Conservation (phyloP, 2,797 vertebrate species). For the Onychomys torridus region DNA sequence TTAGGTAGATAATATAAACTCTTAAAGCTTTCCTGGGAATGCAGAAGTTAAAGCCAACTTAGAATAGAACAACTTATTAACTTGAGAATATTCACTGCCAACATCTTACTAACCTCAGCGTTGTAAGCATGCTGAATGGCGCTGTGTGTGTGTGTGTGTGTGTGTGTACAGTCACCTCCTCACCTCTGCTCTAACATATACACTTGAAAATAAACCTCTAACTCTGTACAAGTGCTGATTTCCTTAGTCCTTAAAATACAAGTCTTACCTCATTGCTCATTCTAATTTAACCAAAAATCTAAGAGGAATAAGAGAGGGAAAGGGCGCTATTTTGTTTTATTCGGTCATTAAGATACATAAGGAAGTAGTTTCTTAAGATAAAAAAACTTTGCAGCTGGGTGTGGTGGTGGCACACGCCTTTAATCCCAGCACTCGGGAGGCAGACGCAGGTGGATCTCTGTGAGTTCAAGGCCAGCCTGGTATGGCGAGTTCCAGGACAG, state of each 20-base stretch:
- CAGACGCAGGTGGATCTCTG: neutral
- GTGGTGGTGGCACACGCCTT: neutral
- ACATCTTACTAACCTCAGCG: neutral
- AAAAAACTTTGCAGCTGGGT: neutral
- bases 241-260: neutral
- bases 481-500: too few species aligned
- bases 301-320: neutral
- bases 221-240: neutral
- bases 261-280: neutral
- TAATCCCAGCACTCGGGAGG: neutral
- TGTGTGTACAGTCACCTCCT: neutral
- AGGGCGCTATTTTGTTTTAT: neutral
- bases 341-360: neutral
- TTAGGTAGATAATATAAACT: neutral
- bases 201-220: neutral
- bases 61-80: neutral
- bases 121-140: neutral
- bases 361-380: neutral
- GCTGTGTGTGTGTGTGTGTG: too few species aligned
- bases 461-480: too few species aligned
- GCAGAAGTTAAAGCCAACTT: conserved; percentile 18
- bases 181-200: neutral
- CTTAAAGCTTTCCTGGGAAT: conserved; percentile 1
- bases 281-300: neutral
- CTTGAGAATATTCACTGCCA: neutral